A percentile compares a stretch with the other conserved stretches of the same genome.
These are phyloP conservation scores for Thymelicus lineola DNA, from an alignment of 2,888 invertebrate genomes.

Conservation along the genomic window DNA sequence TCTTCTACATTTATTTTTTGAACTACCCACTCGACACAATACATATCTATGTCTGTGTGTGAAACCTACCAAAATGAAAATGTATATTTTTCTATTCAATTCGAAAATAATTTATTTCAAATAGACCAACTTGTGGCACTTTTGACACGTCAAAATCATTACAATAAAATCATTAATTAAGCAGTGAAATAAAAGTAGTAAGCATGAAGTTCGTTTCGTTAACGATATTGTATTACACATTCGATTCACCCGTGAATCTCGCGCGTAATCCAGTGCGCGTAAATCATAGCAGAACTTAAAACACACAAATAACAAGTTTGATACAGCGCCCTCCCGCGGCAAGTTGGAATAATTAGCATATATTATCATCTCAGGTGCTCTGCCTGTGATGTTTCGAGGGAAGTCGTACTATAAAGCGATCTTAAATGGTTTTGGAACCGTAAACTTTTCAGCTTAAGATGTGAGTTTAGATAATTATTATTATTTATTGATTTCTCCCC, in stretches of 20 bases:
- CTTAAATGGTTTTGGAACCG: slow-evolving; percentile 35
- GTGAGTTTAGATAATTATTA: slow-evolving; percentile 30
- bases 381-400: slow-evolving; percentile 39
- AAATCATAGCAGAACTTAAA: slow-evolving; percentile 78
- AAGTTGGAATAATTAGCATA: slow-evolving; percentile 82
- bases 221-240: not conserved
- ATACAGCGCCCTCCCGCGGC: slow-evolving; percentile 70
- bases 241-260: slow-evolving; percentile 47
- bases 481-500: slow-evolving; percentile 32
- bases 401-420: slow-evolving; percentile 30
- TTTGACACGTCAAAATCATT: too few species aligned
- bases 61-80: too few species aligned
- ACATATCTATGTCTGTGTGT: too few species aligned
- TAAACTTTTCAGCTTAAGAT: slow-evolving; percentile 35
- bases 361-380: slow-evolving; percentile 82
- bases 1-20: too few species aligned
- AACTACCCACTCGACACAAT: too few species aligned
- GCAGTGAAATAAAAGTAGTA: too few species aligned
- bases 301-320: slow-evolving; percentile 84
- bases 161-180: too few species aligned
- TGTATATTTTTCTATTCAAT: too few species aligned
- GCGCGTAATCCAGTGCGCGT: slow-evolving; percentile 61
- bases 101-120: too few species aligned
- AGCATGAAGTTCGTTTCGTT: not conserved
- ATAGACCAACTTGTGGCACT: too few species aligned